Evolutionary conservation across 1,140 invertebrate genomes (phyloP).

Genomic region (Steinernema feltiae): DNA sequence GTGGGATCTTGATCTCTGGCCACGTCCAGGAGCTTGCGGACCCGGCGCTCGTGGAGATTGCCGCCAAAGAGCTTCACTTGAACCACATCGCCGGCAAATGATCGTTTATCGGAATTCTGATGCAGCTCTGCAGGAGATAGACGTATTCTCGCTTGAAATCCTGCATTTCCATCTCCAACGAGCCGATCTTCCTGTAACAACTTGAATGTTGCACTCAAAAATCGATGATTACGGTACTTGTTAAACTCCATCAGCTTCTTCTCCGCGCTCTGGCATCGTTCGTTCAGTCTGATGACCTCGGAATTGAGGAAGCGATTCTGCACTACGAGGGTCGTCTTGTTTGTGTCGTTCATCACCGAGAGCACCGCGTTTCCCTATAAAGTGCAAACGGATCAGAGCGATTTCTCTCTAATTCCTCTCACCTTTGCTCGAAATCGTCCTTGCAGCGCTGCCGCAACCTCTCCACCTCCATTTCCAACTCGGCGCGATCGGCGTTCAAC

Average conservation of each 20-base stretch:
- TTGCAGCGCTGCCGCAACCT: constrained; percentile 17
- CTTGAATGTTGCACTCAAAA: constrained; percentile 33
- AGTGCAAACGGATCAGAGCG: constrained; percentile 2
- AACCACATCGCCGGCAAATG: constrained; percentile 58
- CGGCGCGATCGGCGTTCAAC: constrained; percentile 18
- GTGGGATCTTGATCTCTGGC: constrained; percentile 61
- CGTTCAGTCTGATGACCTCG: constrained; percentile 60
- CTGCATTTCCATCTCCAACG: constrained; percentile 60
- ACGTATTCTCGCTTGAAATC: constrained; percentile 63
- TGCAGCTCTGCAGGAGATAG: constrained; percentile 62
- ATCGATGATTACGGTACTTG: constrained; percentile 46
- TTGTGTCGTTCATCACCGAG: constrained; percentile 17
- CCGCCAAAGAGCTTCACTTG: constrained; percentile 63
- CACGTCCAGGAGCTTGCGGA: constrained; percentile 60
- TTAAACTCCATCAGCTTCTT: constrained; percentile 51
- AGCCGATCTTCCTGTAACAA: constrained; percentile 53
- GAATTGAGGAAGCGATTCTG: constrained; percentile 62
- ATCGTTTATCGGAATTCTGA: constrained; percentile 61
- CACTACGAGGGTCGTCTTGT: constrained; percentile 53
- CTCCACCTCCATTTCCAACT: constrained; percentile 23
- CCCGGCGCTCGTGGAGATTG: constrained; percentile 61
- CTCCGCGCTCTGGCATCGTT: constrained; percentile 49
- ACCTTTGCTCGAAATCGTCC: background rate
- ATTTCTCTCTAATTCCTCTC: background rate
- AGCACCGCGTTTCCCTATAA: constrained; percentile 10